These are phyloP conservation scores for Apostichopus leukothele DNA, from an alignment of 53 echinoderm and acorn worm genomes.

Conservation along the genomic window DNA sequence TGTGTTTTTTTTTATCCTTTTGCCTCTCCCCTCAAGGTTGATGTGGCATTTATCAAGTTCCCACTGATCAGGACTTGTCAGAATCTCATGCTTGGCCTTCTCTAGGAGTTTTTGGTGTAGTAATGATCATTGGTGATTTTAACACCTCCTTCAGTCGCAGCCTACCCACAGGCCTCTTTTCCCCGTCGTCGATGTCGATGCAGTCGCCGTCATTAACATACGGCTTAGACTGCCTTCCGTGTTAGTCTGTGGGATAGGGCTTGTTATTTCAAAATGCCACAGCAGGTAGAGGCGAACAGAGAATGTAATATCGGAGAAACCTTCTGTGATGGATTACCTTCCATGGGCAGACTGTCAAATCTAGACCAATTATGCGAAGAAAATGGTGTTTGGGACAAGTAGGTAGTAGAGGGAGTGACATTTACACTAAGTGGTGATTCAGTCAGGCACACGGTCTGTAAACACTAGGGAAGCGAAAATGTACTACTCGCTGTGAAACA, in stretches of 20 bases:
- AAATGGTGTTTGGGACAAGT: constrained; percentile 46
- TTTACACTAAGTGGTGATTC: constrained; percentile 46
- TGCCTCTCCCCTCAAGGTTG: constrained; percentile 29
- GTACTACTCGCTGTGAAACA: neutral
- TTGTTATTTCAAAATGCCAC: constrained; percentile 41
- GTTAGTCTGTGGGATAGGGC: constrained; percentile 40
- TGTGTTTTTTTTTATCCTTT: neutral
- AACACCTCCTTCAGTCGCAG: constrained; percentile 20
- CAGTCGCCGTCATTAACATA: constrained; percentile 19
- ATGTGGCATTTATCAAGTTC: constrained; percentile 47
- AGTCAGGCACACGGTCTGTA: constrained; percentile 37
- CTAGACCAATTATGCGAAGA: constrained; percentile 47
- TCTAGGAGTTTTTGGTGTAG: constrained; percentile 5
- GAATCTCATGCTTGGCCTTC: constrained; percentile 34
- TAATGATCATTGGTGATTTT: constrained; percentile 41
- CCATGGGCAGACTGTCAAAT: constrained; percentile 44
- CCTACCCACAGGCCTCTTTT: constrained; percentile 32
- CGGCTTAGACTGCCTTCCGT: constrained; percentile 15
- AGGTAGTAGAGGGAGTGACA: constrained; percentile 37
- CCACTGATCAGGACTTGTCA: constrained; percentile 39
- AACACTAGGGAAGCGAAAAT: constrained; percentile 9
- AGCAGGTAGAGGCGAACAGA: constrained; percentile 34
- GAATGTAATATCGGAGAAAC: constrained; percentile 41
- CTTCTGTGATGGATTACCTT: constrained; percentile 31
- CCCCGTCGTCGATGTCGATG: neutral